Percentiles rank a stretch among this genome's conserved stretches.
Conservation (phyloP, 2,113 vertebrate species). For the Ondatra zibethicus region DNA sequence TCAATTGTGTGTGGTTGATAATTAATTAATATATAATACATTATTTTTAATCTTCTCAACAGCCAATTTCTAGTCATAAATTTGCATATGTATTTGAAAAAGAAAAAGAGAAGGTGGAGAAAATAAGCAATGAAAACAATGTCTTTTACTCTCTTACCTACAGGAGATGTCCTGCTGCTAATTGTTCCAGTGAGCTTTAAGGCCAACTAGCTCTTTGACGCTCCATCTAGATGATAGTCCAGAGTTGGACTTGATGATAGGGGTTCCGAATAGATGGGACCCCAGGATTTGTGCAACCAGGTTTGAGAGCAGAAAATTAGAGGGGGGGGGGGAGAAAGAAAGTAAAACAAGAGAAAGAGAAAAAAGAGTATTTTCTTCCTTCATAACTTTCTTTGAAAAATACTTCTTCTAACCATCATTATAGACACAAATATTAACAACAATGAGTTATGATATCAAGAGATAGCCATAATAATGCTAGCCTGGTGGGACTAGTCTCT, state of each 20-base stretch:
- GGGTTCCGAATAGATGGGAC: background rate
- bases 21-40: background rate
- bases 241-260: background rate
- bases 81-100: background rate
- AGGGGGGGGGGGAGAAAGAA: background rate
- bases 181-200: background rate
- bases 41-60: background rate
- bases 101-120: background rate
- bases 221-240: background rate
- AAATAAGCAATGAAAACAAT: slow-evolving; percentile 29
- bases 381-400: background rate
- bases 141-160: background rate
- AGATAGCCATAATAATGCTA: too few relatives aligned
- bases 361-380: background rate
- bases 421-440: background rate
- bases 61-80: background rate
- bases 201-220: background rate
- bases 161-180: background rate
- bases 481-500: background rate
- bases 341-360: background rate
- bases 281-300: background rate
- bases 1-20: background rate
- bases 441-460: too few relatives aligned
- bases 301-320: background rate
- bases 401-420: background rate